A percentile compares a stretch with the other conserved stretches of the same genome.
Evolutionary conservation across 2,113 vertebrate genomes (phyloP).

Genomic region (Barnardius zonarius): DNA sequence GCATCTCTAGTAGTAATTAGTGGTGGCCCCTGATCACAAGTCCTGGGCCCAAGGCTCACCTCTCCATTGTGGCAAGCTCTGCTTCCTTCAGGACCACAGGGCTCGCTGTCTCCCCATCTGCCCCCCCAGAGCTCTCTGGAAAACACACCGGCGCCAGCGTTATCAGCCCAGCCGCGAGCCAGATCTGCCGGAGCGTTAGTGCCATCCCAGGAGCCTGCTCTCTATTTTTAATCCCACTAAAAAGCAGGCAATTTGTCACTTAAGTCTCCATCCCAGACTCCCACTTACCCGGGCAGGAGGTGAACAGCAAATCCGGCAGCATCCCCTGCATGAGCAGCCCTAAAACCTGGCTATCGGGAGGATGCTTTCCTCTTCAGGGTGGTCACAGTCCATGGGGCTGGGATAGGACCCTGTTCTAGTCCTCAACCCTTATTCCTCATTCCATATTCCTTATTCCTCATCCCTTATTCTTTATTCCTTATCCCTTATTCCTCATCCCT

Average conservation of each 20-base stretch:
- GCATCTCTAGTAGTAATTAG: neutral
- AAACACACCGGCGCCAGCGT: neutral
- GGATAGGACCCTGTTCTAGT: neutral
- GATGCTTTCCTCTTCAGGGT: neutral
- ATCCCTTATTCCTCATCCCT: neutral
- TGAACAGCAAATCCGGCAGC: neutral
- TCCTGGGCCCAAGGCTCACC: rapidly evolving
- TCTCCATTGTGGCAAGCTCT: neutral
- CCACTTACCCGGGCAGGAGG: neutral
- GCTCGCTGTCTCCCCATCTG: neutral
- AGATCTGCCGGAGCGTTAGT: neutral
- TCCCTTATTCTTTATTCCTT: too few relatives aligned
- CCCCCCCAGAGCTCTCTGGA: neutral
- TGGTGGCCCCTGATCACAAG: rapidly evolving
- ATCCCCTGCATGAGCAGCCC: neutral
- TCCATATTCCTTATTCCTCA: too few relatives aligned
- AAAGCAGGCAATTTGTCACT: slow-evolving; percentile 22
- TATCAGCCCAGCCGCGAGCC: neutral
- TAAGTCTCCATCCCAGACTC: neutral
- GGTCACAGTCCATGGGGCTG: neutral
- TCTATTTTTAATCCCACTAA: slow-evolving; percentile 21
- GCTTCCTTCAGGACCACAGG: neutral
- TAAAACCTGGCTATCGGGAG: neutral
- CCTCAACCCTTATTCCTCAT: neutral
- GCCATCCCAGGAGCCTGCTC: neutral